phyloP scores from a whole-genome alignment of 2,888 invertebrate species.

The Epinotia demarniana region DNA sequence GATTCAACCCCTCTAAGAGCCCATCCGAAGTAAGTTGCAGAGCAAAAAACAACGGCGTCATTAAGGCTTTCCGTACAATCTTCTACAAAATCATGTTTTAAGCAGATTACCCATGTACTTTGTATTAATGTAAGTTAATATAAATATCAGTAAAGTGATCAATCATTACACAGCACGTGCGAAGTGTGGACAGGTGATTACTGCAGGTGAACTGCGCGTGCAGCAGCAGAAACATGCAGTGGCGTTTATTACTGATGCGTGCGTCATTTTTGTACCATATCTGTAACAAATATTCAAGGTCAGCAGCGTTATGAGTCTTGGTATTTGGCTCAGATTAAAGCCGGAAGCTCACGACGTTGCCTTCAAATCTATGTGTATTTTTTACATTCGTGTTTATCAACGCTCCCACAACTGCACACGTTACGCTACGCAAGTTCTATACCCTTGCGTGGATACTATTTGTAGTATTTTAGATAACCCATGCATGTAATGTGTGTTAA shows the following conservation, averaged over 20 bases:
- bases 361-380: background rate
- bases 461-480: no score
- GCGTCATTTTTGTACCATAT: background rate
- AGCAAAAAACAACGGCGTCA: background rate
- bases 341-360: background rate
- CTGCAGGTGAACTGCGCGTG: conserved; percentile 64
- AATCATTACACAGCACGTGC: conserved; percentile 38
- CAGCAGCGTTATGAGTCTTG: background rate
- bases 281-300: background rate
- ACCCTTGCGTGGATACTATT: no score
- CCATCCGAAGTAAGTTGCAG: background rate
- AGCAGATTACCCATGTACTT: background rate
- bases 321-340: background rate
- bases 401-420: no score
- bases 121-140: background rate
- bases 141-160: conserved; percentile 25
- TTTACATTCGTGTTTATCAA: no score
- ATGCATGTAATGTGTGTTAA: no score
- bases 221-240: background rate
- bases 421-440: no score
- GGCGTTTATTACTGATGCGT: conserved; percentile 4
- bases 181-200: conserved; percentile 72
- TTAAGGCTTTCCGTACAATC: background rate
- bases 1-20: no score
- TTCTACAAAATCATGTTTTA: background rate